Percentiles rank a stretch among this genome's conserved stretches.
phyloP scores from a whole-genome alignment of 2,888 invertebrate species.

The Drosophila peninsularis region DNA sequence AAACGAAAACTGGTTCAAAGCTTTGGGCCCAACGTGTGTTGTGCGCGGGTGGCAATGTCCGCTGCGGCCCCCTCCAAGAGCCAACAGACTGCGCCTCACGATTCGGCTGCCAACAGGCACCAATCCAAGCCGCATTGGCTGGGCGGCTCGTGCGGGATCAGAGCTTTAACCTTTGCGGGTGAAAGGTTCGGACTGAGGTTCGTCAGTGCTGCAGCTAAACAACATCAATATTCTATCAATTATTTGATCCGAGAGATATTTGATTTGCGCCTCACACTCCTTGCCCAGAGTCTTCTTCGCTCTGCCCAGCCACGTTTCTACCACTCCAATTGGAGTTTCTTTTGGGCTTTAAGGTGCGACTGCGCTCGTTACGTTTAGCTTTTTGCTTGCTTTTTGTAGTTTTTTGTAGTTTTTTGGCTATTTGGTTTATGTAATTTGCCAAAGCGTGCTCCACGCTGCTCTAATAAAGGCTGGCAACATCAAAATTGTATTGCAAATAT shows the following conservation, averaged over 20 bases:
- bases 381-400: slow-evolving; percentile 15
- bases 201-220: slow-evolving; percentile 17
- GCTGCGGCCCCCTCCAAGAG: not conserved
- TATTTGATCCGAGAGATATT: slow-evolving; percentile 59
- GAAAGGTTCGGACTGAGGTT: slow-evolving; percentile 57
- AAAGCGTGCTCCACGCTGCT: slow-evolving; percentile 66
- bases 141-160: slow-evolving; percentile 72
- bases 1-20: slow-evolving; percentile 73
- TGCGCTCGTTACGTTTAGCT: slow-evolving; percentile 37
- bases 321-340: slow-evolving; percentile 2
- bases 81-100: slow-evolving; percentile 44
- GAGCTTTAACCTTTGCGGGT: slow-evolving; percentile 50
- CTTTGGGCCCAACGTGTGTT: slow-evolving; percentile 21
- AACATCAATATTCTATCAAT: slow-evolving; percentile 67
- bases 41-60: slow-evolving; percentile 71
- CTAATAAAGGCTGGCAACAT: slow-evolving; percentile 60
- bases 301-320: slow-evolving; percentile 30
- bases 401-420: slow-evolving; percentile 1
- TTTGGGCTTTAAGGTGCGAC: slow-evolving; percentile 58
- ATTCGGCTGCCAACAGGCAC: slow-evolving; percentile 21
- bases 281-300: slow-evolving; percentile 23
- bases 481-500: slow-evolving; percentile 69
- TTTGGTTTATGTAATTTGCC: slow-evolving; percentile 67
- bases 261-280: slow-evolving; percentile 63
- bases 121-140: slow-evolving; percentile 13